phyloP scores from a whole-genome alignment of 64 coral and sea anemone species.

The Montipora capricornis region DNA sequence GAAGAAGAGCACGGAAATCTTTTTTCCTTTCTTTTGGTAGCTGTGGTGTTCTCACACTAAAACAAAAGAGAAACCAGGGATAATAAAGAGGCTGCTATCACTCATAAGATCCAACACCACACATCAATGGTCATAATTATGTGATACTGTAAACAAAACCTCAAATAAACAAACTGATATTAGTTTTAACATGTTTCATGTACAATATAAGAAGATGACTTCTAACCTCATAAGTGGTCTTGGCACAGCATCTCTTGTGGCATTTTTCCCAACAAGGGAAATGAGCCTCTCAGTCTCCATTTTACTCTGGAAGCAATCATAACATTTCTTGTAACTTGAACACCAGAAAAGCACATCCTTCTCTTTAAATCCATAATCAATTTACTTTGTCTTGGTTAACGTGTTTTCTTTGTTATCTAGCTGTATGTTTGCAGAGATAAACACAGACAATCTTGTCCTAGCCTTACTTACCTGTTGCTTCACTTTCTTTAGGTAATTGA shows the following conservation, averaged over 20 bases:
- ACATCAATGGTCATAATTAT: no score
- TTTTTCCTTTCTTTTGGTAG: slow-evolving; percentile 60
- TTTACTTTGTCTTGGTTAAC: no score
- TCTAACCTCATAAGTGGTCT: slow-evolving; percentile 72
- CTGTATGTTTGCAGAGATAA: no score
- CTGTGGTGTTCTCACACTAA: slow-evolving; percentile 55
- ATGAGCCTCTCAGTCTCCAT: slow-evolving; percentile 93
- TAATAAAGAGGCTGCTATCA: background rate
- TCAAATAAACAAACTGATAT: background rate
- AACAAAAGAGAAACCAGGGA: background rate
- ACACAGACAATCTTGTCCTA: background rate
- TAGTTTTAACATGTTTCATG: background rate
- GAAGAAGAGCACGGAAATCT: slow-evolving; percentile 38
- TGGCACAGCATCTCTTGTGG: slow-evolving; percentile 63
- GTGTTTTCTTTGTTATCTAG: no score
- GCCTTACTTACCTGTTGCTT: slow-evolving; percentile 93
- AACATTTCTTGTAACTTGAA: background rate
- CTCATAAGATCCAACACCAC: no score
- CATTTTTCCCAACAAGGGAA: slow-evolving; percentile 78
- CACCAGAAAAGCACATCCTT: background rate
- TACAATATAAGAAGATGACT: background rate
- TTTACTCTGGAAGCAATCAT: slow-evolving; percentile 74
- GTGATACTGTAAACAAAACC: no score
- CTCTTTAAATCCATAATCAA: no score
- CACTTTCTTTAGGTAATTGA: slow-evolving; percentile 96